Percentiles rank a stretch among this genome's conserved stretches.
phyloP scores from a whole-genome alignment of 35 echinoderm and acorn worm species.

The Acanthaster planci region DNA sequence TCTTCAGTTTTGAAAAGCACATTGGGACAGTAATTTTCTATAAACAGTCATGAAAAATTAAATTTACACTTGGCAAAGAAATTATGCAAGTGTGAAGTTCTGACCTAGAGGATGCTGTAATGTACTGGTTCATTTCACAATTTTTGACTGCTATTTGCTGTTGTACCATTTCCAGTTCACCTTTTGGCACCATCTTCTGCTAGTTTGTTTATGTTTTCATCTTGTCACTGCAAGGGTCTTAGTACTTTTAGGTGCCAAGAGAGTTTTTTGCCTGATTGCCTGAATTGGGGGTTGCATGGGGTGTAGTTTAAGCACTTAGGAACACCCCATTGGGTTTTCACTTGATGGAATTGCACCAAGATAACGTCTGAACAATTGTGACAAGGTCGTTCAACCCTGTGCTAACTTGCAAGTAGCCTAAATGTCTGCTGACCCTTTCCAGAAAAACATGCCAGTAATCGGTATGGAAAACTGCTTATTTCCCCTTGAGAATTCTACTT shows the following conservation, averaged over 20 bases:
- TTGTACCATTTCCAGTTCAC: no score
- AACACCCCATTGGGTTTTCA: slow-evolving; percentile 4
- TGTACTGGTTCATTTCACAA: no score
- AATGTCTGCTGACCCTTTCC: background rate
- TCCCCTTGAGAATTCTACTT: background rate
- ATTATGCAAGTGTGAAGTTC: no score
- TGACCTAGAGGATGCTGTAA: no score
- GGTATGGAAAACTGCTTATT: background rate
- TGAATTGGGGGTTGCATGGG: background rate
- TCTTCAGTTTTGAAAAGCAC: no score
- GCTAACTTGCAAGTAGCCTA: background rate
- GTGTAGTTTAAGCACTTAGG: slow-evolving; percentile 15
- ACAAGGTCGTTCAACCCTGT: background rate
- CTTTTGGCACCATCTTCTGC: no score
- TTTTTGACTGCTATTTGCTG: no score
- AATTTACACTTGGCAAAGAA: no score
- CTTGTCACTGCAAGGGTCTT: no score
- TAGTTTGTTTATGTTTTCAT: no score
- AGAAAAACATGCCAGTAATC: background rate
- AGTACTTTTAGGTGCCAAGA: background rate
- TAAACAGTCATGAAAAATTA: no score
- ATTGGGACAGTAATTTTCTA: no score
- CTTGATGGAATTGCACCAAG: slow-evolving; percentile 5
- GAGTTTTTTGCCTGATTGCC: slow-evolving; percentile 1
- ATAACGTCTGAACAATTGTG: background rate